phyloP scores from a whole-genome alignment of 2,797 vertebrate species.

The Mus minutoides region DNA sequence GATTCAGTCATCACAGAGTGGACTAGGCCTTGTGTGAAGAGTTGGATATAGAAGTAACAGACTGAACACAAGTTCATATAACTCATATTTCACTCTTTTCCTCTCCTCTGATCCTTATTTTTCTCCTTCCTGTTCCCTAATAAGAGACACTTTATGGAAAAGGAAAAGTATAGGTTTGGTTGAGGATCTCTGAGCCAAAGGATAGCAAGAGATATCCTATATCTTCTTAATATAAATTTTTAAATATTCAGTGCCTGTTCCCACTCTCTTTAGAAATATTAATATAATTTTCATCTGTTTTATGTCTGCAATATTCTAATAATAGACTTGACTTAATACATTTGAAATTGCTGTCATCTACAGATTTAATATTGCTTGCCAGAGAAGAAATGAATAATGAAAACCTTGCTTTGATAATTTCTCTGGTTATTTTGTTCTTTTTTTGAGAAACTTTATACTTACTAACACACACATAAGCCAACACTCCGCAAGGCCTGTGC shows the following conservation, averaged over 20 bases:
- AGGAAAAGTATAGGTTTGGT: not conserved
- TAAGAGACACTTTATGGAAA: not conserved
- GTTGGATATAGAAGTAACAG: not conserved
- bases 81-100: not conserved
- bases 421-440: not conserved
- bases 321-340: not conserved
- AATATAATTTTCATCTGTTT: not conserved
- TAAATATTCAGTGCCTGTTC: not conserved
- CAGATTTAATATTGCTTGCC: not conserved
- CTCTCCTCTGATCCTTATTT: too few species aligned
- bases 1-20: not conserved
- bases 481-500: not conserved
- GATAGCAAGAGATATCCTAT: not conserved
- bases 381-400: not conserved
- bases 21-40: not conserved
- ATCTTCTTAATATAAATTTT: not conserved
- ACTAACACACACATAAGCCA: not conserved
- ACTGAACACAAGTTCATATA: too few species aligned
- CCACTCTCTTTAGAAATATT: not conserved
- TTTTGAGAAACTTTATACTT: not conserved
- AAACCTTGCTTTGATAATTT: not conserved
- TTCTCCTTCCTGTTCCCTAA: not conserved
- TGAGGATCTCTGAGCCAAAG: not conserved
- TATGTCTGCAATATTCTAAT: not conserved
- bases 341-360: slow-evolving; percentile 29